Conservation (phyloP, 2,113 vertebrate genomes). For the Ciconia stormi region DNA sequence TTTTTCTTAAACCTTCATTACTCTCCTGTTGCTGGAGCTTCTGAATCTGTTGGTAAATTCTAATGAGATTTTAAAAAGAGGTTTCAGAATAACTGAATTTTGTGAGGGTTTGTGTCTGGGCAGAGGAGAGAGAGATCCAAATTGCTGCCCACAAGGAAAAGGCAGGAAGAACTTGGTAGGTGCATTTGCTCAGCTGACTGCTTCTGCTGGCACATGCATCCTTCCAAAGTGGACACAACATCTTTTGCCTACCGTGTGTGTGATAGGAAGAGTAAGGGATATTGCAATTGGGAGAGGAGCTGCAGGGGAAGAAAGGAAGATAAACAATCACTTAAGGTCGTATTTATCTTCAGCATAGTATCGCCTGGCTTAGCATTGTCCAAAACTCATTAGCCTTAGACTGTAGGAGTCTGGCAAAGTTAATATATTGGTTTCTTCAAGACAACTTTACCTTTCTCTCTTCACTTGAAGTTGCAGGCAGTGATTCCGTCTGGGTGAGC, state of each 20-base stretch:
- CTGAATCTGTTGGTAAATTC: not conserved
- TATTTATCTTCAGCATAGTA: not conserved
- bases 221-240: not conserved
- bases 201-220: not conserved
- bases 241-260: not conserved
- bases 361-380: not conserved
- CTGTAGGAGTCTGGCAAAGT: not conserved
- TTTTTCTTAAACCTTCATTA: not conserved
- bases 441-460: not conserved
- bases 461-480: not conserved
- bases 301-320: not conserved
- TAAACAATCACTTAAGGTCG: not conserved
- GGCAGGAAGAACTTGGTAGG: not conserved
- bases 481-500: not conserved
- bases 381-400: not conserved
- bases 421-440: not conserved
- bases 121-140: not conserved
- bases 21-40: not conserved
- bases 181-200: not conserved
- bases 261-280: not conserved
- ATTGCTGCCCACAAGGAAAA: not conserved
- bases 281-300: not conserved
- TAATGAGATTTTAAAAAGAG: not conserved
- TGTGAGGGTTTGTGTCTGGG: not conserved
- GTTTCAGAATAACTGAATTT: not conserved